Evolutionary conservation across 35 echinoderm and acorn worm genomes (phyloP), one percentile per base, ranked within the genome.

Genomic region (Stichopus chloronotus): DNA sequence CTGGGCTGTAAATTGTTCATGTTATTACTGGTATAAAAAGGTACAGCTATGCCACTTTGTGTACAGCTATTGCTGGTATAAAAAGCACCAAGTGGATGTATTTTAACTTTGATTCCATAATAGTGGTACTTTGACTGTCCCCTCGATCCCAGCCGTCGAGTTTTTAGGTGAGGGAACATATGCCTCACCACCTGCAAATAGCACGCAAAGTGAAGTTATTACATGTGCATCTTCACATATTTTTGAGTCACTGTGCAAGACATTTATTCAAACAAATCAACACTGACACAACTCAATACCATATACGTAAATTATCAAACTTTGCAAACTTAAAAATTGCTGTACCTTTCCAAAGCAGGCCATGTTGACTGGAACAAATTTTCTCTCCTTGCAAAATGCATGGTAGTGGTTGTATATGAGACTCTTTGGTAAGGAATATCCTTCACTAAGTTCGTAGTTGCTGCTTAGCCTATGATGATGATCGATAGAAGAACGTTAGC

Each of bases 101-200:
- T 59, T 61, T 91, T 93, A 7, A 98, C 94, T 56, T 86, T 88
- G 79, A 98, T 95, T 7, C 96, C 96, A 90, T 98, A 94, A 58
- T 98, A 98, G 81, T 98, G 96, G 84, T 98, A 98, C 81, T 98
- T 98, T 11, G 96, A 98, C 69, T 98, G 96, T 17, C 96, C 96
- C 7, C 96, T 55, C 5, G 92, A 95, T 7, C 96, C 96, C 2
- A 98, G 90, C 53, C 96, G 92, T 6, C 96, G 94, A 8, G 94
- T 94, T 14, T 79, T 90, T 9, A 98, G 90, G 5, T 98, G 92
- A 14, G 94, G 72, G 63, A 95, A 98, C 13, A 93, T 77, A 60
- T 98, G 96, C 19, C 94, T 57, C 17, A 98, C 94, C 12, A 95
- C 81, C 96, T 98, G 90, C 1, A 52, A 30, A 58, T 74, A 61